Base-by-base conservation (phyloP, 2,888 invertebrate genomes). In the Pristionchus fissidentatus region DNA sequence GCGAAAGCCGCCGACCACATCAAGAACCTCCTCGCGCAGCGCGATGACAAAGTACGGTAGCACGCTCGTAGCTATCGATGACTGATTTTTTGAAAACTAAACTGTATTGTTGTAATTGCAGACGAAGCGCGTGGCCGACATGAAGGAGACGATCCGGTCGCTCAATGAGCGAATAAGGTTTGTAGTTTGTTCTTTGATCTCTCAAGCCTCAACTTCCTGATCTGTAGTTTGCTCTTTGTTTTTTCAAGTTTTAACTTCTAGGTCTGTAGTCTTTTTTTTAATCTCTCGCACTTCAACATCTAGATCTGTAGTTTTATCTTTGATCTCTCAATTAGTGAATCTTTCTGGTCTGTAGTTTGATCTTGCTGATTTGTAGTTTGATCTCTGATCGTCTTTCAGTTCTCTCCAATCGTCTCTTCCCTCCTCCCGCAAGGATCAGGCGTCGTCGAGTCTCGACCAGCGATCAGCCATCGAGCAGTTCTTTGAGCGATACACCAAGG, bases 1-100 rank as follows among this genome's bases (percentile, higher is more conserved):
- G 90, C 90, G 49, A 89, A 90, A 77, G 89, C 91, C 10, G 91
- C 89, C 26, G 90, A 91, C 26, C 87, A 91, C 80, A 92, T 92
- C 75, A 85, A 90, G 41, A 57, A 84, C 5, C 85, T 92, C 46
- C 80, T 89, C 52, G 26, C 43, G 0, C 81, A 85, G 29, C 87
- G 86, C 78, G 84, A 86, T 46, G 84, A 87, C 38, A 86, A 87
- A 38, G 77, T 79, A 41, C 79, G 81, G 46, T 43, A 46, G 43
- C n/a, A n/a, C 13, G 55, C 8, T 15, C 13, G 52, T 8, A 2
- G 1, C n/a, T 60, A 32, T 3, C 3, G 22, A 57, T 29, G 4
- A 29, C 13, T 38, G 19, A 0, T 4, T 8, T 35, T 3, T 4
- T 22, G 1, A 70, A 1, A 75, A 46, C 57, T 70, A 29, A 62